phyloP scores from a whole-genome alignment of 2,797 vertebrate species.

The Microhierax caerulescens region DNA sequence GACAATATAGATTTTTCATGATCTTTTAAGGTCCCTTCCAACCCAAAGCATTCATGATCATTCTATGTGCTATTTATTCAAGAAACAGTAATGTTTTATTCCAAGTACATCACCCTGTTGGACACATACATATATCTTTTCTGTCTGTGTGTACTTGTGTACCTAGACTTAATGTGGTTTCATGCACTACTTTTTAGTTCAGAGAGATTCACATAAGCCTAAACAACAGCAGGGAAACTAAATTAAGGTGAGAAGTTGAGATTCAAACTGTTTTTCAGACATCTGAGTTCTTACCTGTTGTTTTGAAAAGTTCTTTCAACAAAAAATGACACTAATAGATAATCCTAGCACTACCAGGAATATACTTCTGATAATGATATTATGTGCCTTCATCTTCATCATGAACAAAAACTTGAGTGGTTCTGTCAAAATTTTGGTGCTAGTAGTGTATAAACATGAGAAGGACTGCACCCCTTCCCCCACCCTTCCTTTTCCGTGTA shows the following conservation, averaged over 20 bases:
- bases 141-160: neutral
- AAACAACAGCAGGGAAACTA: neutral
- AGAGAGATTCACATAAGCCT: neutral
- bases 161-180: neutral
- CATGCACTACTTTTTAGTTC: neutral
- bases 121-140: neutral
- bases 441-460: neutral
- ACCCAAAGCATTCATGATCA: neutral
- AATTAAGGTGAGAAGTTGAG: neutral
- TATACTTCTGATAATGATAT: neutral
- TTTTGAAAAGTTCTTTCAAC: neutral
- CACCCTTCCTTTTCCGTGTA: neutral
- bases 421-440: neutral
- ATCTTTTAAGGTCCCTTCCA: neutral
- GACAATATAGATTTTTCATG: neutral
- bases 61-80: neutral
- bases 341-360: neutral
- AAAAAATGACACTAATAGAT: neutral
- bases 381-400: neutral
- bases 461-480: neutral
- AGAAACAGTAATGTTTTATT: neutral
- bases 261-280: neutral
- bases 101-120: neutral
- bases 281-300: neutral
- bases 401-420: neutral